A percentile compares a stretch with the other conserved stretches of the same genome.
Evolutionary conservation across 2,113 vertebrate genomes (phyloP).

Genomic region (Ptilonorhynchus violaceus): DNA sequence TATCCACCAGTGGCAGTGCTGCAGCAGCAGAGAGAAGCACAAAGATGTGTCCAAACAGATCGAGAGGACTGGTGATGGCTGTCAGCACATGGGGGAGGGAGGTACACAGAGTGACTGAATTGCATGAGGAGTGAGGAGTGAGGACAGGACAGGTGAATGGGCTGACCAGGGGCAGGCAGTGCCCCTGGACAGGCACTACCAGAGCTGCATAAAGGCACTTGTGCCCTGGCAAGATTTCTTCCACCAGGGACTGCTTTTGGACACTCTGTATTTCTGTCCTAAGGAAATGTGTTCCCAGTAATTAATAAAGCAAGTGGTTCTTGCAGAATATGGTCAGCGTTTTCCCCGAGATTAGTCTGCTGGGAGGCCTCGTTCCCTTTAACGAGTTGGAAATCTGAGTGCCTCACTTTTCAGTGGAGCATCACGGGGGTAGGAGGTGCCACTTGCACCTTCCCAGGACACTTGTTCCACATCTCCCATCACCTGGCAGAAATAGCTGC

Average conservation of each 20-base stretch:
- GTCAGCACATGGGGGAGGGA: background rate
- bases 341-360: background rate
- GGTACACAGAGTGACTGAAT: background rate
- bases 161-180: background rate
- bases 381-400: background rate
- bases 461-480: background rate
- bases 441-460: background rate
- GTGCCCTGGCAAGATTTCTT: background rate
- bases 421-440: background rate
- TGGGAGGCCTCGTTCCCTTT: background rate
- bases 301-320: background rate
- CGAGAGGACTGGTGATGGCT: background rate
- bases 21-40: background rate
- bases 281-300: background rate
- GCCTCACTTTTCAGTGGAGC: background rate
- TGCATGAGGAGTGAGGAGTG: background rate
- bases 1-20: fast-evolving
- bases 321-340: background rate
- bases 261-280: background rate
- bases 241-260: background rate
- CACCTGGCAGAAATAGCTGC: background rate
- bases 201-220: background rate
- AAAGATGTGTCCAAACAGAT: background rate
- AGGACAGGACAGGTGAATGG: background rate
- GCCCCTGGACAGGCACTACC: background rate